Evolutionary conservation across 1,140 invertebrate genomes (phyloP).

Genomic region (Rhizoglyphus robini): DNA sequence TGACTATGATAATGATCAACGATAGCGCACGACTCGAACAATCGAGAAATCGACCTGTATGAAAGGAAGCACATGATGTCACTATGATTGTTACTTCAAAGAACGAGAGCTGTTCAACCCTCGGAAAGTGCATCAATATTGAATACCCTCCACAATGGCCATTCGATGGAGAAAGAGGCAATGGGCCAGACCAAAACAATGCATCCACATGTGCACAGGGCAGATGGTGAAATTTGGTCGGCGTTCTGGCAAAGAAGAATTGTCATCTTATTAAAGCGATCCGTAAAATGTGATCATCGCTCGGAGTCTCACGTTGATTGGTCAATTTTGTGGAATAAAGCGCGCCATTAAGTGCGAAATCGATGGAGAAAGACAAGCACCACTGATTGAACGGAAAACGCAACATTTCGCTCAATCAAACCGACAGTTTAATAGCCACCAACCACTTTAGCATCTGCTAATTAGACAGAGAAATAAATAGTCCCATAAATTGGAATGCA

Average conservation of each 20-base stretch:
- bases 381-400: no score
- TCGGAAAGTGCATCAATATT: neutral
- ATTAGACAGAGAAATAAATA: neutral
- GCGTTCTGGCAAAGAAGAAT: no score
- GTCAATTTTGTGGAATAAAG: no score
- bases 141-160: no score
- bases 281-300: no score
- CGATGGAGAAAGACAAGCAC: no score
- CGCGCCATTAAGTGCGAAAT: neutral
- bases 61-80: neutral
- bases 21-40: constrained; percentile 42
- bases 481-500: neutral
- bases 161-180: no score
- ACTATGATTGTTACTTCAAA: neutral
- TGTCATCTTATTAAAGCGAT: no score
- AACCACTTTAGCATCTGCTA: neutral
- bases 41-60: constrained; percentile 57
- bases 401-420: neutral
- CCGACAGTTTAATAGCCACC: neutral
- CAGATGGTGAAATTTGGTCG: no score
- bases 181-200: no score
- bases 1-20: neutral
- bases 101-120: neutral
- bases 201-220: no score
- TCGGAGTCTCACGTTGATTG: no score